These are phyloP conservation scores for Zosterops pallidus DNA, from an alignment of 2,113 vertebrate species.

Conservation along the genomic window DNA sequence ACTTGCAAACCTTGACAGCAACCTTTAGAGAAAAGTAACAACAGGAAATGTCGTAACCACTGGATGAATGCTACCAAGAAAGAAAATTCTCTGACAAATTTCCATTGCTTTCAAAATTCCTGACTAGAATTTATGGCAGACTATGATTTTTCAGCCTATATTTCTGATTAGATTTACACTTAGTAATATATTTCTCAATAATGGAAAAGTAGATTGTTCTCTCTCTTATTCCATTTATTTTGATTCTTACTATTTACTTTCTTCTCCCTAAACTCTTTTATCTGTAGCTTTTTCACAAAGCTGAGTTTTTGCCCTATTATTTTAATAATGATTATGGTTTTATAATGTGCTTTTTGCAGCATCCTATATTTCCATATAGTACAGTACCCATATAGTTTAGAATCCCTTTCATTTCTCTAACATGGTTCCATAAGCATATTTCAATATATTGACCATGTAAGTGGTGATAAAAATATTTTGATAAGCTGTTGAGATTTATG, in stretches of 20 bases:
- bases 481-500: background rate
- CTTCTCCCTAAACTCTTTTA: background rate
- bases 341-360: background rate
- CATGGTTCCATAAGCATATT: background rate
- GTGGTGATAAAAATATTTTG: background rate
- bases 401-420: background rate
- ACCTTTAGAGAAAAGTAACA: background rate
- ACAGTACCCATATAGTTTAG: background rate
- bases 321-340: background rate
- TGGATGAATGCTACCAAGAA: background rate
- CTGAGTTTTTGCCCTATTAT: background rate
- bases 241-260: background rate
- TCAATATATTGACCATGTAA: background rate
- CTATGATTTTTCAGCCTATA: background rate
- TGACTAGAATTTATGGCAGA: background rate
- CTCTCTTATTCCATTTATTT: background rate
- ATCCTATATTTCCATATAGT: background rate
- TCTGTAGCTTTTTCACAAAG: background rate
- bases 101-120: background rate
- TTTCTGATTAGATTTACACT: background rate
- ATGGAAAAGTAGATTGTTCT: background rate
- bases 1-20: background rate
- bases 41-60: background rate
- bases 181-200: background rate
- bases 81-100: background rate